A percentile compares a stretch with the other conserved stretches of the same genome.
Evolutionary conservation across 2,888 invertebrate species (phyloP).

Genomic region (Cephus pulcher): DNA sequence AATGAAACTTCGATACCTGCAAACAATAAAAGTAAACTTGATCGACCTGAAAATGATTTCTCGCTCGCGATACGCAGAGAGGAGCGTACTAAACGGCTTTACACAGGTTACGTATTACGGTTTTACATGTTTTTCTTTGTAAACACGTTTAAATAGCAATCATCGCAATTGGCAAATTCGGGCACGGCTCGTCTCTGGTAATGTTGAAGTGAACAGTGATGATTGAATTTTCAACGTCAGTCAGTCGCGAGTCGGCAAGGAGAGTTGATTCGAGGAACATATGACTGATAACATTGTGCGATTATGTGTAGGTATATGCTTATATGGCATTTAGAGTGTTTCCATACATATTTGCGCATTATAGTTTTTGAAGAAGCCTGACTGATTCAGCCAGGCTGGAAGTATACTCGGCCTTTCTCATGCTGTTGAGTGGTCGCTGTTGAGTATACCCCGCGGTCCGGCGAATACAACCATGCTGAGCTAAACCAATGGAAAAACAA

Average conservation of each 20-base stretch:
- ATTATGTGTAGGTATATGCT: background rate
- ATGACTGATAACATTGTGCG: background rate
- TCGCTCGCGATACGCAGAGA: slow-evolving; percentile 5
- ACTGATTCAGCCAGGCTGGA: slow-evolving; percentile 63
- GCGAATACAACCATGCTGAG: slow-evolving; percentile 59
- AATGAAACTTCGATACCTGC: slow-evolving; percentile 63
- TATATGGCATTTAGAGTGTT: slow-evolving; percentile 7
- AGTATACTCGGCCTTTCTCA: slow-evolving; percentile 67
- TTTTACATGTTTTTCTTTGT: background rate
- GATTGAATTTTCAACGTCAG: background rate
- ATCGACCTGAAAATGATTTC: slow-evolving; percentile 15
- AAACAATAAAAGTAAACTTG: slow-evolving; percentile 37
- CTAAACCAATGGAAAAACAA: slow-evolving; percentile 55
- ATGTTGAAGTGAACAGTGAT: background rate
- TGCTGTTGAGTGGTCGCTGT: slow-evolving; percentile 66
- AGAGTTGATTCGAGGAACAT: background rate
- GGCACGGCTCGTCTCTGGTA: background rate
- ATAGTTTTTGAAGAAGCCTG: slow-evolving; percentile 34
- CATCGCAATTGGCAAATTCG: background rate
- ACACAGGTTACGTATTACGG: too few species aligned
- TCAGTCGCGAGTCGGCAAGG: background rate
- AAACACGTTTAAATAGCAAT: background rate
- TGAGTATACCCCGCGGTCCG: slow-evolving; percentile 65
- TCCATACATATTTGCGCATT: slow-evolving; percentile 8
- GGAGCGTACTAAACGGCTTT: background rate